A percentile compares a stretch with the other conserved stretches of the same genome.
Conservation (phyloP, 2,113 vertebrate genomes). For the Xiphophorus hellerii region DNA sequence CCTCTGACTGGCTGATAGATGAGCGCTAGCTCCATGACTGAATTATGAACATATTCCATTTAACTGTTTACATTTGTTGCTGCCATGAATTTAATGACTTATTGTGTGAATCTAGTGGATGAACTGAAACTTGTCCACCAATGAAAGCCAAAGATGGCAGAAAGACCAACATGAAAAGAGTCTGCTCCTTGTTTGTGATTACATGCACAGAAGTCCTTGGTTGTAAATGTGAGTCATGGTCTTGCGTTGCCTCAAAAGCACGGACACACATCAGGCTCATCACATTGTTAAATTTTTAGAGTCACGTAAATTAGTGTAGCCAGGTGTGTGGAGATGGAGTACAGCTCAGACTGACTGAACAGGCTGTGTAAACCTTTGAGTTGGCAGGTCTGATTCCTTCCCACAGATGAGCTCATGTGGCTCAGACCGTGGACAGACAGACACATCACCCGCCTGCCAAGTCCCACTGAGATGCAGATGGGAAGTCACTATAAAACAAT, state of each 20-base stretch:
- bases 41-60: too few species aligned
- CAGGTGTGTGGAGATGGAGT: constrained; percentile 9
- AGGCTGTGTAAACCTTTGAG: constrained; percentile 9
- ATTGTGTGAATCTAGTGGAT: neutral
- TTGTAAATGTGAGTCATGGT: neutral
- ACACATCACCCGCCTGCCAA: constrained; percentile 22
- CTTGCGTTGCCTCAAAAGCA: too few species aligned
- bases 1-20: too few species aligned
- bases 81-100: too few species aligned
- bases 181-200: neutral
- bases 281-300: neutral
- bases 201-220: neutral
- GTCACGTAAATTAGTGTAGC: neutral
- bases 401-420: constrained; percentile 51
- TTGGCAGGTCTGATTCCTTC: constrained; percentile 24
- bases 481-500: neutral
- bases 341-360: neutral
- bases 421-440: constrained; percentile 17
- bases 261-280: neutral
- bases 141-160: too few species aligned
- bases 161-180: neutral
- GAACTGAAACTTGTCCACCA: neutral
- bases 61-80: too few species aligned
- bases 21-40: too few species aligned
- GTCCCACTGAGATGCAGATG: neutral